A percentile compares a stretch with the other conserved stretches of the same genome.
Evolutionary conservation across 1,140 invertebrate species (phyloP).

Genomic region (Drosophila novamexicana): DNA sequence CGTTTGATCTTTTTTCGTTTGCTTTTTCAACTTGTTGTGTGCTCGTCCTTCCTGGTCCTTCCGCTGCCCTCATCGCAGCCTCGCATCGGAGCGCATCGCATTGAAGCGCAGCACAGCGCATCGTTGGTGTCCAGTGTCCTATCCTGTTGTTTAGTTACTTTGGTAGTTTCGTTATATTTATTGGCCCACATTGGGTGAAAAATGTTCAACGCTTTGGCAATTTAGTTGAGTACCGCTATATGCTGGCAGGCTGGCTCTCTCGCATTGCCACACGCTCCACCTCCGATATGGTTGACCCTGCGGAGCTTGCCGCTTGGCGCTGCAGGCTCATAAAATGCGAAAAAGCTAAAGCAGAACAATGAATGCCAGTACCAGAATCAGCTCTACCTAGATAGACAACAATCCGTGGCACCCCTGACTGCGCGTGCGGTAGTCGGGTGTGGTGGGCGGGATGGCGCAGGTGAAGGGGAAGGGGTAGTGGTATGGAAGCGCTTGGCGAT

Average conservation of each 20-base stretch:
- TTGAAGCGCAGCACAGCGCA: background rate
- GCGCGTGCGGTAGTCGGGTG: background rate
- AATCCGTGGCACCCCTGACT: conserved; percentile 17
- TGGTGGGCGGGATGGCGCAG: background rate
- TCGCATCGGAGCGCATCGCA: conserved; percentile 1
- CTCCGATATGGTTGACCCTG: background rate
- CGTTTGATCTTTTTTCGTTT: conserved; percentile 34
- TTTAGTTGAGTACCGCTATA: conserved; percentile 83
- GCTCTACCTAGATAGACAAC: conserved; percentile 62
- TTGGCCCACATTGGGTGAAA: conserved; percentile 84
- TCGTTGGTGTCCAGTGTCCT: conserved; percentile 19
- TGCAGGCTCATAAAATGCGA: conserved; percentile 73
- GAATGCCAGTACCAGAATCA: conserved; percentile 54
- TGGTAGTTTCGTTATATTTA: conserved; percentile 84
- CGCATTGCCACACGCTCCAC: background rate
- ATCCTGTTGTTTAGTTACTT: conserved; percentile 79
- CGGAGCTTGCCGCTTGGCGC: background rate
- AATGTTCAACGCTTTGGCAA: conserved; percentile 83
- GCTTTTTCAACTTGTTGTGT: conserved; percentile 41
- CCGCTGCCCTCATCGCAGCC: conserved; percentile 2
- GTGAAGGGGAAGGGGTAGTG: background rate
- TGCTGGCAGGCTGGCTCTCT: conserved; percentile 52
- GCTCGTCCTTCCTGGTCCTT: conserved; percentile 10
- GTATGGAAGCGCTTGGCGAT: conserved; percentile 32
- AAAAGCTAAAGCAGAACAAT: conserved; percentile 72